A percentile compares a stretch with the other conserved stretches of the same genome.
phyloP scores from a whole-genome alignment of 2,888 invertebrate species.

The Synergus laeviventris region DNA sequence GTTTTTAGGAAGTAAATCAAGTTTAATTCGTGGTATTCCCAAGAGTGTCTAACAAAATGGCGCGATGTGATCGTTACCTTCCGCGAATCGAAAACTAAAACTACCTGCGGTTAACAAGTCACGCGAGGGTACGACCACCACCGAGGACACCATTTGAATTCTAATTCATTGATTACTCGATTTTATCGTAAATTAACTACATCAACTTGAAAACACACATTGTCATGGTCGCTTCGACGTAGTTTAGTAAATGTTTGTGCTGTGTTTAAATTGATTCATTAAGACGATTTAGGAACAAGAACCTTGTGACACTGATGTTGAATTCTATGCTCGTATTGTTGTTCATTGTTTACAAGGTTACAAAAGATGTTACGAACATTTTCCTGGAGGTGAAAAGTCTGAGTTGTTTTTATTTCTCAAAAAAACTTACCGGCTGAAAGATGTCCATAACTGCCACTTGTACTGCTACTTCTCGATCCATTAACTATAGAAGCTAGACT shows the following conservation, averaged over 20 bases:
- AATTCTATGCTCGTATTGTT: neutral
- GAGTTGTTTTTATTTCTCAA: neutral
- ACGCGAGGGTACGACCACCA: conserved; percentile 40
- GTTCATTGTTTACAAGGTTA: neutral
- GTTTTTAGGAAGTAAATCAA: neutral
- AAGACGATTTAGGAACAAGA: neutral
- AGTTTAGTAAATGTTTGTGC: conserved; percentile 1
- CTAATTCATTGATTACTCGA: conserved; percentile 69
- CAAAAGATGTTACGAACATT: neutral
- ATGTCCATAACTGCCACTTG: conserved; percentile 97
- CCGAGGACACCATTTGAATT: conserved; percentile 63
- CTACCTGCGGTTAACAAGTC: conserved; percentile 40
- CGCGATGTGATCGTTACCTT: neutral
- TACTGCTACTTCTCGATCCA: conserved; percentile 91
- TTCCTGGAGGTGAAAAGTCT: neutral
- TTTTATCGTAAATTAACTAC: conserved; percentile 64
- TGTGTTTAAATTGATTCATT: conserved; percentile 21
- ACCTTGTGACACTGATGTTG: neutral
- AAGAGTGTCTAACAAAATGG: conserved; percentile 6
- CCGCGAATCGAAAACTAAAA: conserved; percentile 10
- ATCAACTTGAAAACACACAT: conserved; percentile 56
- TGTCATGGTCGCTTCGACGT: conserved; percentile 20
- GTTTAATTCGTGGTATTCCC: neutral
- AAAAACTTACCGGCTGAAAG: conserved; percentile 87
- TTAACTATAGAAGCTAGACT: conserved; percentile 89